These are phyloP conservation scores for Amyelois transitella DNA, from an alignment of 1,140 invertebrate genomes.

Conservation along the genomic window DNA sequence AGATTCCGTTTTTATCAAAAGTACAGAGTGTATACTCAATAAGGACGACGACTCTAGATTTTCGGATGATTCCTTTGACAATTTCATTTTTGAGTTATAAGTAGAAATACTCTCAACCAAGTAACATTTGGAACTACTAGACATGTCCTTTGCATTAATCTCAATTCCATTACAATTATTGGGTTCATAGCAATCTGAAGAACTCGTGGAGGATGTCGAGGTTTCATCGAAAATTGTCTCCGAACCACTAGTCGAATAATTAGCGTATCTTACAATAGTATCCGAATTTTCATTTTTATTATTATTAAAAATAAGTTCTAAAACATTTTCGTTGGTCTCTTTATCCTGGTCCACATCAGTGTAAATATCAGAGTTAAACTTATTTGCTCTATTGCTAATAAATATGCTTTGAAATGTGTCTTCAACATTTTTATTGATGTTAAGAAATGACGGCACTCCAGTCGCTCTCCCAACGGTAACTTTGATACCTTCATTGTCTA, in stretches of 20 bases:
- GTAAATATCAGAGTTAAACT: not conserved
- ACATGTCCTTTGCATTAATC: not conserved
- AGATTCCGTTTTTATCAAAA: slow-evolving; percentile 23
- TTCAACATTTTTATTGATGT: not conserved
- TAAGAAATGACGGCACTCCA: slow-evolving; percentile 21
- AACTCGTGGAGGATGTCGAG: not conserved
- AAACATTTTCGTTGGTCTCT: not conserved
- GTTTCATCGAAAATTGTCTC: not conserved
- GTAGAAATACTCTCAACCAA: not conserved
- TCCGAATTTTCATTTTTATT: not conserved
- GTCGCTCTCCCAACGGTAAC: slow-evolving; percentile 44
- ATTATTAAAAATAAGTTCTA: not conserved
- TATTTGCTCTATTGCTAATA: not conserved
- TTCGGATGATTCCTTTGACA: not conserved
- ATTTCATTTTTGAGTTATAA: not conserved
- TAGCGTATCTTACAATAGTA: not conserved
- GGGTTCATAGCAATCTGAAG: not conserved
- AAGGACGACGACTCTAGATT: not conserved
- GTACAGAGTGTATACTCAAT: slow-evolving; percentile 19
- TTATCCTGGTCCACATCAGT: not conserved
- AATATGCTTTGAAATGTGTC: not conserved
- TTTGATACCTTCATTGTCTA: slow-evolving; percentile 52
- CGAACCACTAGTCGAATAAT: not conserved
- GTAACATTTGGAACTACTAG: not conserved
- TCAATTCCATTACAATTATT: not conserved